Evolutionary conservation across 2,113 vertebrate species (phyloP).

Genomic region (Tachycineta bicolor): DNA sequence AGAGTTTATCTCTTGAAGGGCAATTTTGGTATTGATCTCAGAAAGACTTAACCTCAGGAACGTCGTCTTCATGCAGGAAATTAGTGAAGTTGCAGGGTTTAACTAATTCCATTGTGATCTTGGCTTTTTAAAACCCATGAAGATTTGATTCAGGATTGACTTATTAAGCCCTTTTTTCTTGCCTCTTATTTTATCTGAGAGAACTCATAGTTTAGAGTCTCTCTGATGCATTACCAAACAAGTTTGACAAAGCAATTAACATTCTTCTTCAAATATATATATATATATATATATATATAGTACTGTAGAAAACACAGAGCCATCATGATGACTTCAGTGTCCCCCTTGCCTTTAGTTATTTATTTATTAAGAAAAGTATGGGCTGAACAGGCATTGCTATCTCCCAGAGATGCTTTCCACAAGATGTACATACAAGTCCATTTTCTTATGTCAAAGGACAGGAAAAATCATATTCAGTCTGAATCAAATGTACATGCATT

Average conservation of each 20-base stretch:
- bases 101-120: background rate
- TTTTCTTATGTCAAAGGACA: background rate
- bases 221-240: background rate
- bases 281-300: too few relatives aligned
- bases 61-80: background rate
- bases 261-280: background rate
- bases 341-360: background rate
- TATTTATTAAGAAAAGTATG: background rate
- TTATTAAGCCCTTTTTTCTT: background rate
- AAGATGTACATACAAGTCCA: background rate
- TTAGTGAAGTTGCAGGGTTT: background rate
- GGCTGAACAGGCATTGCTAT: background rate
- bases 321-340: background rate
- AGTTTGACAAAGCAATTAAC: background rate
- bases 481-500: background rate
- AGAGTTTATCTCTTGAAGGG: background rate
- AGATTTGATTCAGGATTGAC: background rate
- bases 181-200: background rate
- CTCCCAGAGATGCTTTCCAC: background rate
- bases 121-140: background rate
- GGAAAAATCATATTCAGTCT: background rate
- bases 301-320: background rate
- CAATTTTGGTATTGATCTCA: background rate
- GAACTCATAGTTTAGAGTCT: background rate
- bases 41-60: background rate